Conservation (phyloP, 2,888 invertebrate species). For the Chirona hameri region DNA sequence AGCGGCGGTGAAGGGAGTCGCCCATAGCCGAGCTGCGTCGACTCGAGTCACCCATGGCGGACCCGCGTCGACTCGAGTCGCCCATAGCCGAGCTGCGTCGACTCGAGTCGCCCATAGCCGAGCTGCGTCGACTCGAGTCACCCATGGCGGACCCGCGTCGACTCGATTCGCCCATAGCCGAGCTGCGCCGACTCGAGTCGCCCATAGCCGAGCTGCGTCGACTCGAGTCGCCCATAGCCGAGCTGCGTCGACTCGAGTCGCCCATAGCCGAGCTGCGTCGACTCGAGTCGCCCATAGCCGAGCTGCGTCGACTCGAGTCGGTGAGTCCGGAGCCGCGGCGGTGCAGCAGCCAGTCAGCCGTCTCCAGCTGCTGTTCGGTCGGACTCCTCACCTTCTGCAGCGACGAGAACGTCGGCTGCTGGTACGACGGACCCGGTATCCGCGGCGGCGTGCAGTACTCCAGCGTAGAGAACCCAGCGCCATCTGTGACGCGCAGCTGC, state of each 20-base stretch:
- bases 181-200: too few relatives aligned
- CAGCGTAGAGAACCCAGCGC: neutral
- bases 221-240: neutral
- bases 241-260: neutral
- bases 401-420: slow-evolving; percentile 8
- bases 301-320: neutral
- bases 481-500: neutral
- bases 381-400: neutral
- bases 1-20: too few relatives aligned
- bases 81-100: too few relatives aligned
- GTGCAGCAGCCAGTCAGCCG: slow-evolving; percentile 2
- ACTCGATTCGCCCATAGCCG: neutral
- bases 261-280: neutral
- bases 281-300: neutral
- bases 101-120: too few relatives aligned
- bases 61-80: neutral
- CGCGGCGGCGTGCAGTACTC: neutral
- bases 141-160: neutral
- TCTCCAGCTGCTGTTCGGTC: slow-evolving; percentile 4
- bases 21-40: neutral
- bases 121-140: too few relatives aligned
- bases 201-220: neutral
- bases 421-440: neutral
- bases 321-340: neutral
- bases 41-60: neutral